phyloP scores from a whole-genome alignment of 2,888 invertebrate species.

The Mythimna ferrago region DNA sequence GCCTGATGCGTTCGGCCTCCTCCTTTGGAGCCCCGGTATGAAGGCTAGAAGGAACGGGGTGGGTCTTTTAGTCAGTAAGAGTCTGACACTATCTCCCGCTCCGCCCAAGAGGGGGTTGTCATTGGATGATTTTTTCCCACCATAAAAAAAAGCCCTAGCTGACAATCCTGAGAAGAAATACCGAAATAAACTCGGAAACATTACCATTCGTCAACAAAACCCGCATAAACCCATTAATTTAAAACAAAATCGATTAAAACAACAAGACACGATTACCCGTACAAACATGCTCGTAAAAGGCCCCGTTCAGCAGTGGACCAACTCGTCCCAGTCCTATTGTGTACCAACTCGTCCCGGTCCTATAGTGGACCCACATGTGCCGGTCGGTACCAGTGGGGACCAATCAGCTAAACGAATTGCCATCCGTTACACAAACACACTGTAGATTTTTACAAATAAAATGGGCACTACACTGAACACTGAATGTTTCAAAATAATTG shows the following conservation, averaged over 20 bases:
- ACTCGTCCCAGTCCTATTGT: neutral
- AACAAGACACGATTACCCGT: constrained; percentile 1
- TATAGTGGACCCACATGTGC: neutral
- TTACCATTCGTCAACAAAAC: neutral
- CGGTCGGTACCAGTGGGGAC: constrained; percentile 2
- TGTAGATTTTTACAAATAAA: constrained; percentile 31
- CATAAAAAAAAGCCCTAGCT: no score
- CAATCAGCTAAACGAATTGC: constrained; percentile 55
- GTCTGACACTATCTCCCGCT: no score
- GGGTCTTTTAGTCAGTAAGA: no score
- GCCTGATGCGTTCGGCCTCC: no score
- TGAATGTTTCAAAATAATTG: constrained; percentile 26
- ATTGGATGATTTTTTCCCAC: no score
- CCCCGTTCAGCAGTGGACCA: neutral
- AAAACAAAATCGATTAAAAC: constrained; percentile 22
- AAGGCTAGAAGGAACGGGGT: no score
- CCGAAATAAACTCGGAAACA: no score
- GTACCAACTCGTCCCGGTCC: constrained; percentile 25
- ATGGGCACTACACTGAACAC: neutral
- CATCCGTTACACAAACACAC: constrained; percentile 16
- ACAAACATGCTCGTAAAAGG: constrained; percentile 21
- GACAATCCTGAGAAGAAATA: no score
- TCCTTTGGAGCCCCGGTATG: no score
- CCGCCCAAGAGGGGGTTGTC: no score
- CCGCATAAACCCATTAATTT: neutral